Conservation (phyloP, 2,113 vertebrate species). For the Gasterosteus nipponicus region DNA sequence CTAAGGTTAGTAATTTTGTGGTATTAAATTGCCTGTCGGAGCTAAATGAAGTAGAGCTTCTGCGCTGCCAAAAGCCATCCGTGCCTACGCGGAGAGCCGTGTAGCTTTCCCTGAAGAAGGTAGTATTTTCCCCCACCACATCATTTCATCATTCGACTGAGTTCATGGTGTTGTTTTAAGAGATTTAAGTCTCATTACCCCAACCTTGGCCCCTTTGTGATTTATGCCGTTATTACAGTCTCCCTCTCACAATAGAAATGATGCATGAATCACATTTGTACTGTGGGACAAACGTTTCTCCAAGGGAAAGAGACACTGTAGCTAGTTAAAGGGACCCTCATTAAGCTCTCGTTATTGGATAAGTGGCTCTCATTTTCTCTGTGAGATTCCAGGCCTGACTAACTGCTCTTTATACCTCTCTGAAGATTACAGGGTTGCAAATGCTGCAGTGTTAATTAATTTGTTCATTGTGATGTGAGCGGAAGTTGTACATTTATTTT, state of each 20-base stretch:
- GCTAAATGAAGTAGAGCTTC: conserved; percentile 81
- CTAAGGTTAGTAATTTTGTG: conserved; percentile 83
- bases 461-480: conserved; percentile 69
- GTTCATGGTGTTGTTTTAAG: conserved; percentile 82
- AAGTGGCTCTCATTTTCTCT: conserved; percentile 83
- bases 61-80: conserved; percentile 79
- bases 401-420: conserved; percentile 80
- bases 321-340: conserved; percentile 84
- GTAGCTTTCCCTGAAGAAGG: conserved; percentile 75
- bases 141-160: conserved; percentile 80
- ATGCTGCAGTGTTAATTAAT: conserved; percentile 58
- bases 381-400: conserved; percentile 78
- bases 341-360: conserved; percentile 84
- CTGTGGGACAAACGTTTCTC: conserved; percentile 82
- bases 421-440: conserved; percentile 68
- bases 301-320: conserved; percentile 74
- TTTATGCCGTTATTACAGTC: conserved; percentile 81
- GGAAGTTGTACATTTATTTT: conserved; percentile 70
- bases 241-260: conserved; percentile 81
- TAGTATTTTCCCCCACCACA: conserved; percentile 77
- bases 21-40: conserved; percentile 83
- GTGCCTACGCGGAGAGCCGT: conserved; percentile 70
- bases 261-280: conserved; percentile 83
- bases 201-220: conserved; percentile 75
- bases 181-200: conserved; percentile 82